A percentile compares a stretch with the other conserved stretches of the same genome.
Evolutionary conservation across 2,113 vertebrate genomes (phyloP).

Genomic region (Argyrosomus japonicus): DNA sequence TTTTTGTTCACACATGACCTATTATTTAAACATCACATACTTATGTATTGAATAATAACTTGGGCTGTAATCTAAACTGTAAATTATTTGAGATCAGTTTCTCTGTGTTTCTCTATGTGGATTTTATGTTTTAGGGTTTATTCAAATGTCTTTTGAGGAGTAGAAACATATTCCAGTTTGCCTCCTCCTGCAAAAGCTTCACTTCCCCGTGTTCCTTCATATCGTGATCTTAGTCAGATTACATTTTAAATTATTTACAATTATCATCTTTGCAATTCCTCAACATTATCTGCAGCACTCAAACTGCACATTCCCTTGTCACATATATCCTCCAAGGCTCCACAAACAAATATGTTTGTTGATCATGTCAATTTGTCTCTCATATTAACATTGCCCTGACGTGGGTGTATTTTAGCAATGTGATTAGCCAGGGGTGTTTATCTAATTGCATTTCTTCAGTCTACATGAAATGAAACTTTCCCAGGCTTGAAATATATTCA

Average conservation of each 20-base stretch:
- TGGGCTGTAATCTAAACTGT: background rate
- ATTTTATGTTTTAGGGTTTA: background rate
- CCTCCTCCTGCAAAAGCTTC: background rate
- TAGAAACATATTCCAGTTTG: background rate
- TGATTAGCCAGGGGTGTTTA: slow-evolving; percentile 68
- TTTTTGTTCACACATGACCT: background rate
- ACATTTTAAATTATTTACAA: slow-evolving; percentile 47
- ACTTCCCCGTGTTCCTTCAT: background rate
- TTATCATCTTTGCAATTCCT: slow-evolving; percentile 40
- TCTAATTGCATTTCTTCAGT: slow-evolving; percentile 68
- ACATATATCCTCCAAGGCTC: slow-evolving; percentile 20
- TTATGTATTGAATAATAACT: background rate
- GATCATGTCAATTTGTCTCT: slow-evolving; percentile 63
- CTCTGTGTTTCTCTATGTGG: background rate
- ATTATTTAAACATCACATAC: background rate
- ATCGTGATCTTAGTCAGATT: slow-evolving; percentile 35
- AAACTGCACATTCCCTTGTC: slow-evolving; percentile 40
- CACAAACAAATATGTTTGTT: slow-evolving; percentile 62
- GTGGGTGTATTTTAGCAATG: slow-evolving; percentile 58
- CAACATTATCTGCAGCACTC: slow-evolving; percentile 36
- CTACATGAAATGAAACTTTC: slow-evolving; percentile 60
- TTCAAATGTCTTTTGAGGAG: slow-evolving; percentile 2
- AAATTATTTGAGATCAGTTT: background rate
- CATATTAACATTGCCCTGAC: slow-evolving; percentile 51
- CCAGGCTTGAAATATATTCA: slow-evolving; percentile 64